These are phyloP conservation scores for Gavia stellata DNA, from an alignment of 2,113 vertebrate species.

Conservation along the genomic window DNA sequence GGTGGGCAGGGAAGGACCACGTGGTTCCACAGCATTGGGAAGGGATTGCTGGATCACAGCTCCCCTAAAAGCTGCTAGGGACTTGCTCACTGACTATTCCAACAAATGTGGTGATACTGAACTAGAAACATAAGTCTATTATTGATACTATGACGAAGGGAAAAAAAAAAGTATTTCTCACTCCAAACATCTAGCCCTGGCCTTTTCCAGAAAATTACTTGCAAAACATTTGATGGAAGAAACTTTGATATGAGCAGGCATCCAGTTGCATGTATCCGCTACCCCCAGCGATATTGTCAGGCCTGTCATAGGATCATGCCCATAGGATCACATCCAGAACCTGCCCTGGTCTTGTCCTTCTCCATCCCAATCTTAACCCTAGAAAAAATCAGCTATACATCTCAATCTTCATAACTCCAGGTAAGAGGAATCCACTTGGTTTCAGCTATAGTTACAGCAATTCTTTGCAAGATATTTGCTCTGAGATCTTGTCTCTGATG, in stretches of 20 bases:
- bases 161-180: not conserved
- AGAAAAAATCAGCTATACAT: not conserved
- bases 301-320: not conserved
- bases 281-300: rapidly evolving
- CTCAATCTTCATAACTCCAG: not conserved
- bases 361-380: not conserved
- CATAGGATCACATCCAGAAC: not conserved
- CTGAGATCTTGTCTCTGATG: not conserved
- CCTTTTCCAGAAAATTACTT: not conserved
- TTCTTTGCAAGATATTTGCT: not conserved
- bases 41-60: not conserved
- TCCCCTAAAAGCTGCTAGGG: not conserved
- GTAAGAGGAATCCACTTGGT: not conserved
- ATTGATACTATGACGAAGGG: not conserved
- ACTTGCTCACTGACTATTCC: not conserved
- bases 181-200: not conserved
- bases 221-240: not conserved
- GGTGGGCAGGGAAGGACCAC: not conserved
- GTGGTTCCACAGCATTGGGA: not conserved
- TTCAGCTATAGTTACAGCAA: not conserved
- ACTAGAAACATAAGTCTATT: not conserved
- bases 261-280: not conserved
- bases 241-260: not conserved
- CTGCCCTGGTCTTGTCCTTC: not conserved
- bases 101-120: not conserved